Conservation (phyloP, 2,113 vertebrate genomes). For the Burhinus oedicnemus region DNA sequence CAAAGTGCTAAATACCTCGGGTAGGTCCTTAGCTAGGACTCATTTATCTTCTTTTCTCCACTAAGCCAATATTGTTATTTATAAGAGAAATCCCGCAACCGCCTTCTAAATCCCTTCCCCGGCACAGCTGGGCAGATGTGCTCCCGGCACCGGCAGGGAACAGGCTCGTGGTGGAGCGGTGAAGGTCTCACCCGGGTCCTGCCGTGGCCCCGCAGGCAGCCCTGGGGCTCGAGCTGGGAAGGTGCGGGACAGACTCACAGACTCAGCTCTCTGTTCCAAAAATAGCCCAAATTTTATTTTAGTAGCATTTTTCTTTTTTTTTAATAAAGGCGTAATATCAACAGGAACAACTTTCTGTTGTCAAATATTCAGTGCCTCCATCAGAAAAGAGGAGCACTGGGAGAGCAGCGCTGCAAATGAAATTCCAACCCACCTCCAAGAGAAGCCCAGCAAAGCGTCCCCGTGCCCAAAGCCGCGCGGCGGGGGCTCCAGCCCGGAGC, state of each 20-base stretch:
- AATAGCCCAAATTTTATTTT: accelerated
- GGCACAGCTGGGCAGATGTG: background rate
- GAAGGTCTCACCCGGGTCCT: background rate
- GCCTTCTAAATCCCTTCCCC: background rate
- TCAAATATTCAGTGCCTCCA: background rate
- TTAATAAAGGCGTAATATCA: accelerated
- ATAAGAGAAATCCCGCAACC: background rate
- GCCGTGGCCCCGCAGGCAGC: background rate
- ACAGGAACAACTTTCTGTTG: background rate
- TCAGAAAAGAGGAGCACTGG: background rate
- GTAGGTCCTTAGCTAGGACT: background rate
- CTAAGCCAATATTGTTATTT: constrained; percentile 16
- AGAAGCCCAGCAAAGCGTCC: background rate
- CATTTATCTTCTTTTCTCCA: background rate
- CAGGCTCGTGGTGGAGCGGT: accelerated
- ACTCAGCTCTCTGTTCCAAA: accelerated
- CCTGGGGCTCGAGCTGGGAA: background rate
- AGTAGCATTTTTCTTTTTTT: background rate
- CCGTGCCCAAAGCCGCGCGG: accelerated
- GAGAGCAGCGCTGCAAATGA: background rate
- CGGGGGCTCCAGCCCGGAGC: background rate
- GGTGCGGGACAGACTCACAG: background rate
- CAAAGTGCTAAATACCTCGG: background rate
- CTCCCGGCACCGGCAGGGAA: accelerated
- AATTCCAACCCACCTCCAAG: background rate